Base-by-base conservation (phyloP, 2,113 vertebrate genomes). In the Okapia johnstoni region DNA sequence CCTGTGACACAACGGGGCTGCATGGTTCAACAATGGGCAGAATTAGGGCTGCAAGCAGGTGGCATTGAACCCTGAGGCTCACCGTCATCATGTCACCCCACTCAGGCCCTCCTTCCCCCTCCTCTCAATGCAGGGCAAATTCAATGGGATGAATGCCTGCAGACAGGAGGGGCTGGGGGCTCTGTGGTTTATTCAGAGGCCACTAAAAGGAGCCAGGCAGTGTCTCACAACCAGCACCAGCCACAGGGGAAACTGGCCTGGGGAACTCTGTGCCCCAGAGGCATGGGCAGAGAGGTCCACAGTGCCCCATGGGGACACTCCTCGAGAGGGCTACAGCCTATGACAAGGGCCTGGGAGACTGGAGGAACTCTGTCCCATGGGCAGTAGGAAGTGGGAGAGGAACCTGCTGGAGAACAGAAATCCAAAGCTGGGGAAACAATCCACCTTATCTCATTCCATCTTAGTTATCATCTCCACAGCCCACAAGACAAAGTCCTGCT, bases 81-180 rank as follows among this genome's bases (percentile, higher is more conserved):
- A 11, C 10, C 50, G 26, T 15, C 9, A 0, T 9, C 9, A 40
- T 5, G 7, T 1, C 9, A 21, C 33, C 5, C 9, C 25, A 2
- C 13, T 28, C 2, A 36, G 30, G 33, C 2, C 16, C 21, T 40
- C 40, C 8, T 28, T 3, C 15, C 15, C 14, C 15, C 1, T 19
- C 6, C 12, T 33, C 33, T 28, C 3, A 36, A 6, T 0, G 7
- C 90, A 73, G 14, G 19, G 3, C 52, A 33, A 16, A 15, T 40
- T 60, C 57, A 48, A 6, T 1, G 12, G 21, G 13, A 55, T 21
- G 61, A 43, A 46, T 2, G 19, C n/a, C 25, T 58, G 33, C 54
- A 40, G 46, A 63, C 9, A 5, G 21, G 57, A 92, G 88, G 36
- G 6, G 4, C 12, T 11, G 2, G 1, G 6, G 61, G 73, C n/a